Evolutionary conservation across 1,140 invertebrate genomes (phyloP).

Genomic region (Pachypsylla venusta): DNA sequence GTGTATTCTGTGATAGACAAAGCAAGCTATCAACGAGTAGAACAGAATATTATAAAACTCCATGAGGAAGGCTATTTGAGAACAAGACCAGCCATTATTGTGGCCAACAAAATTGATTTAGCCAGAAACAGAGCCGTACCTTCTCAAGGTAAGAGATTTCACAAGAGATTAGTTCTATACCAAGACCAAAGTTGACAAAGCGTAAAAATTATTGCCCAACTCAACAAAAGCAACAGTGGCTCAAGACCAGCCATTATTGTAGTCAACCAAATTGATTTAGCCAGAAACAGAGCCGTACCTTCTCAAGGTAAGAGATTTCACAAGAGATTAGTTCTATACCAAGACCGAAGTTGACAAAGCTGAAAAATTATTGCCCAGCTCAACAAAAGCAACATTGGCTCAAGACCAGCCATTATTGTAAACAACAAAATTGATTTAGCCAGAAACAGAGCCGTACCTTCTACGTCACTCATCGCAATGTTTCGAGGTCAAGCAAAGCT

Average conservation of each 20-base stretch:
- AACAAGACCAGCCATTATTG: constrained; percentile 64
- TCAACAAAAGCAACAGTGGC: no score
- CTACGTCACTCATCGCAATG: no score
- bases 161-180: background rate
- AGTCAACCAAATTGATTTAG: constrained; percentile 90
- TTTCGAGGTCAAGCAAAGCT: no score
- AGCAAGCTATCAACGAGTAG: constrained; percentile 65
- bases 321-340: no score
- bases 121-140: constrained; percentile 76
- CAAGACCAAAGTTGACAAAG: background rate
- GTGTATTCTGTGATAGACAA: constrained; percentile 86
- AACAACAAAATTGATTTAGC: constrained; percentile 94
- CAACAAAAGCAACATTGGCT: no score
- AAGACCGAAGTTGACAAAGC: no score
- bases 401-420: constrained; percentile 68
- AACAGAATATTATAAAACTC: constrained; percentile 54
- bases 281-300: constrained; percentile 70
- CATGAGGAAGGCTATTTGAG: constrained; percentile 59
- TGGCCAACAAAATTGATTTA: constrained; percentile 90
- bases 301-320: constrained; percentile 79
- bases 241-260: constrained; percentile 69
- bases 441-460: constrained; percentile 68
- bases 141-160: constrained; percentile 71
- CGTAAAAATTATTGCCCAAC: no score
- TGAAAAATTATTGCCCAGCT: no score